Conservation (phyloP, 92 coral and sea anemone species). For the Umimayanthus chanpuru region DNA sequence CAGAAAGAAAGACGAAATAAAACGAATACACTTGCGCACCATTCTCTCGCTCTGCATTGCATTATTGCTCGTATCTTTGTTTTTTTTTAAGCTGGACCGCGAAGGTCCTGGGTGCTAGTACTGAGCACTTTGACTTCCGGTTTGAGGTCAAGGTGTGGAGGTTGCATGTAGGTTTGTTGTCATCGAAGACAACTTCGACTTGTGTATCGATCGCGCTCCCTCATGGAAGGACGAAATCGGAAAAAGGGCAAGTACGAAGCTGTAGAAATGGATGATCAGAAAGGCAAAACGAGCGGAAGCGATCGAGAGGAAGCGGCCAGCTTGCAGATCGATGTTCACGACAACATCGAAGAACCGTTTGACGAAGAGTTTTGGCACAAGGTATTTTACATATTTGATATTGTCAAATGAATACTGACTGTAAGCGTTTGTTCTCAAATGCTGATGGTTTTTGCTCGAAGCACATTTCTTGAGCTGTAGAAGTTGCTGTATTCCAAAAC, state of each 20-base stretch:
- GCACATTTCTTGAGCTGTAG: too few relatives aligned
- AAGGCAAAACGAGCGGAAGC: conserved; percentile 24
- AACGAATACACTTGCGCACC: too few relatives aligned
- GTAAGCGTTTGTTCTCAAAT: background rate
- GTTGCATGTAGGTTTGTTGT: too few relatives aligned
- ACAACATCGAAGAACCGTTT: conserved; percentile 78
- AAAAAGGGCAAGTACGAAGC: conserved; percentile 50
- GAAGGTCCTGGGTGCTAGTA: conserved; percentile 20
- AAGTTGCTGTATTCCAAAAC: too few relatives aligned
- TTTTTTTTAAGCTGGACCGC: too few relatives aligned
- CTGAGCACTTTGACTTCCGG: conserved; percentile 2
- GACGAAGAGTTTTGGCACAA: conserved; percentile 90
- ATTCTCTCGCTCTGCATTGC: too few relatives aligned
- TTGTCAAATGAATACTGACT: background rate
- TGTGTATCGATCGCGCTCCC: background rate
- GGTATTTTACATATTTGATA: conserved; percentile 59
- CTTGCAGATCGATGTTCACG: conserved; percentile 43
- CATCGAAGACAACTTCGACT: background rate
- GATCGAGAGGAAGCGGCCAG: conserved; percentile 43
- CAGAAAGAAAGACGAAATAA: too few relatives aligned
- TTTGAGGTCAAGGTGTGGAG: conserved; percentile 17
- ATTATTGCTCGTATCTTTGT: too few relatives aligned
- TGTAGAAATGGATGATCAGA: conserved; percentile 73
- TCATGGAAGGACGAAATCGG: conserved; percentile 30
- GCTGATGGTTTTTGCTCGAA: too few relatives aligned